phyloP scores from a whole-genome alignment of 2,113 vertebrate genomes.

The Rhadina sibilatrix region DNA sequence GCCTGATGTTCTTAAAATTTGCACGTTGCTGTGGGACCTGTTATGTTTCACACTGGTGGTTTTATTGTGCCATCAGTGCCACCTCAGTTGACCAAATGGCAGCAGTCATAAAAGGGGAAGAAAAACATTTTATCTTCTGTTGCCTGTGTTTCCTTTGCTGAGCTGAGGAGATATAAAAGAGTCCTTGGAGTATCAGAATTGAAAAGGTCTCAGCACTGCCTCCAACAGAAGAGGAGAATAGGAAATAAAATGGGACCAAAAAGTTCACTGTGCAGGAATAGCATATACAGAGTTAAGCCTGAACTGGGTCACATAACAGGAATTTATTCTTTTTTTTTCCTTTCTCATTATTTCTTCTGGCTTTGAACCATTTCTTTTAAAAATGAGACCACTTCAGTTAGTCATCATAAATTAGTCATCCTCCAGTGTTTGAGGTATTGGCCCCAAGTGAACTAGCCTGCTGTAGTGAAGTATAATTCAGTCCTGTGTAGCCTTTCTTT shows the following conservation, averaged over 20 bases:
- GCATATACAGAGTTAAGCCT: neutral
- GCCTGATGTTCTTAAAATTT: neutral
- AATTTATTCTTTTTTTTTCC: neutral
- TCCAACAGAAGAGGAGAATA: neutral
- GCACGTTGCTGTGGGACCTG: neutral
- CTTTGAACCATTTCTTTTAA: slow-evolving; percentile 22
- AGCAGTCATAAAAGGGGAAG: neutral
- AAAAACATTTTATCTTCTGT: neutral
- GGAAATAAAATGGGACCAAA: neutral
- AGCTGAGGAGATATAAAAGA: neutral
- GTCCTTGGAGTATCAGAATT: neutral
- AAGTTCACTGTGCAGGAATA: neutral
- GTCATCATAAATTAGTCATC: slow-evolving; percentile 36
- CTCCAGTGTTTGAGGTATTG: neutral
- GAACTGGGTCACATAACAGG: neutral
- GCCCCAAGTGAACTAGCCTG: neutral
- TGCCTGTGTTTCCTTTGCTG: neutral
- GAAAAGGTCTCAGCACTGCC: neutral
- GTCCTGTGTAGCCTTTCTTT: neutral
- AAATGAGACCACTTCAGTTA: slow-evolving; percentile 17
- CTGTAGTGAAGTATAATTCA: neutral
- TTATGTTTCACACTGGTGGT: neutral
- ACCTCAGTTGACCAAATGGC: neutral
- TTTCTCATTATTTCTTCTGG: neutral
- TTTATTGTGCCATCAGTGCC: neutral